Base-by-base conservation (phyloP, 1,140 invertebrate genomes). In the Papilio polytes region DNA sequence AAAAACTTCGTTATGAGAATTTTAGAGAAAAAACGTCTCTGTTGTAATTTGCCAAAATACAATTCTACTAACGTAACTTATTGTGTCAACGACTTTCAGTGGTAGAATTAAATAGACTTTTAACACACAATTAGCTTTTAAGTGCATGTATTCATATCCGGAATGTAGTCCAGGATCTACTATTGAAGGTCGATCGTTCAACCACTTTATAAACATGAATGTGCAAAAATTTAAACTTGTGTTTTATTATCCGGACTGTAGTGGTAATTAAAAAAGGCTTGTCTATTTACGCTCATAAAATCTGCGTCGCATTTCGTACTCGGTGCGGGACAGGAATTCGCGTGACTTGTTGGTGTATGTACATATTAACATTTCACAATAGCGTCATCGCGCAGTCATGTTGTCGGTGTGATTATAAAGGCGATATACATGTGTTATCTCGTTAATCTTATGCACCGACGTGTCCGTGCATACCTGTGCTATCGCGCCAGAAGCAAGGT, bases 401-500 rank as follows among this genome's bases (percentile, higher is more conserved):
- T 59, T 56, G 48, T 56, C 74, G 74, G 74, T 59, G 48, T 53
- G 84, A 87, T 90, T 86, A 88, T 81, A 80, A 73, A 82, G 80
- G 74, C 79, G 81, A 82, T 84, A 78, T 56, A 78, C 80, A 70
- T 70, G 63, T 70, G 81, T 89, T 89, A 91, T 90, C 91, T 86
- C 48, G 83, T 85, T 89, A 89, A 90, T 89, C 85, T 86, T 85
- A 88, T 91, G 89, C 89, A 90, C 85, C 84, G 86, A 81, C 84
- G 84, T 63, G 80, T 74, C 80, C 80, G 44, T 82, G 83, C 87
- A 88, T 88, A 81, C 87, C 85, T 83, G 76, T 85, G 84, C 90
- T 92, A 92, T 91, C 90, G 85, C 85, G 80, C 81, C 80, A 84
- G 82, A 82, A 89, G 85, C 90, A 92, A 92, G 91, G 91, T 89